Base-by-base conservation (phyloP, 2,797 vertebrate species). In the Sebastes trivittatus region DNA sequence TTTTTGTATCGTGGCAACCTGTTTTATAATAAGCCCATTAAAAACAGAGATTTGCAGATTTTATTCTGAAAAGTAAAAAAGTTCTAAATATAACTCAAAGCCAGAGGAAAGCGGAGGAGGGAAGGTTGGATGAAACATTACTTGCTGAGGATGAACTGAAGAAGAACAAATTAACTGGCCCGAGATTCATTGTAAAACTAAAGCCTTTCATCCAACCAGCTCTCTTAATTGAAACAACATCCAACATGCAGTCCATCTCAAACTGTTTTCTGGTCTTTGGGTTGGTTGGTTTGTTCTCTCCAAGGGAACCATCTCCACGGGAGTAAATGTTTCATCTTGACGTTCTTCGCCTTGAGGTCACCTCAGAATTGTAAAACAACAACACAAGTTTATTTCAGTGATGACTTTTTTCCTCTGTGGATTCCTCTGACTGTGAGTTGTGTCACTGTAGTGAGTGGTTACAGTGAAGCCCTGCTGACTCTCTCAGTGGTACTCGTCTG, bases 61-160 rank as follows among this genome's bases (percentile, higher is more conserved):
- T 79, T 61, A 67, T 77, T 82, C 27, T 59, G 22, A 64, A 76
- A 81, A 77, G 23, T 55, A n/a, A 52, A 71, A 56, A 75, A n/a
- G 78, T 25, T 75, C 69, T 76, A 77, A 81, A 81, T 65, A 75
- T 72, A 83, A 54, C 78, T 79, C 58, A 75, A 59, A 78, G 32
- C 46, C 42, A 77, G 46, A 68, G 34, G 16, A 42, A 60, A 34
- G 68, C 20, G 2, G n/a, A 54, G 52, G 52, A 22, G 10, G 52
- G 52, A 22, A 22, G 52, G 52, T 22, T 54, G 52, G 52, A 54
- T 54, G 56, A 30, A 76, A 67, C 25, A 30, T 65, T 59, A 72
- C 10, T 34, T 34, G 23, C 7, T 55, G 56, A 66, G 4, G 13
- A 64, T 66, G 38, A 71, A 69, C 13, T 14, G n/a, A 62, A 30